A percentile compares a stretch with the other conserved stretches of the same genome.
Conservation (phyloP, 1,140 invertebrate genomes). For the Zeugodacus cucurbitae region DNA sequence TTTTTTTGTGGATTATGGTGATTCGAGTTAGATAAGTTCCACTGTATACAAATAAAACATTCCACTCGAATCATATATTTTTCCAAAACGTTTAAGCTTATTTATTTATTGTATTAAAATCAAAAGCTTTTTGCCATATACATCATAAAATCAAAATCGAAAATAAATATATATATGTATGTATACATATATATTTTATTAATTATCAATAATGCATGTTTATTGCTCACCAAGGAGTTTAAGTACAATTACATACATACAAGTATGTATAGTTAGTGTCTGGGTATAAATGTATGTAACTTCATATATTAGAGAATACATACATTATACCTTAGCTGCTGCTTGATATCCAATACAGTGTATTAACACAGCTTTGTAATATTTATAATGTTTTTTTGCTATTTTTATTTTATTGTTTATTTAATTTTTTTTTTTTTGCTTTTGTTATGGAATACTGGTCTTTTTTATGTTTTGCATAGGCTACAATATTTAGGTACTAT, state of each 20-base stretch:
- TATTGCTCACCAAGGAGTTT: background rate
- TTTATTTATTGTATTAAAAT: conserved; percentile 31
- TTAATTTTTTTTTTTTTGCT: background rate
- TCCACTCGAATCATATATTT: background rate
- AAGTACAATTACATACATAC: conserved; percentile 27
- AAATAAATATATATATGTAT: conserved; percentile 5
- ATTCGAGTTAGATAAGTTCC: too few species aligned
- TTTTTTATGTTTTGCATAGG: conserved; percentile 24
- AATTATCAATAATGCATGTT: background rate
- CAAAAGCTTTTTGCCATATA: conserved; percentile 6
- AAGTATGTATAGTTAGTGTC: background rate
- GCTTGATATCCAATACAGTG: background rate
- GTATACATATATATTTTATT: background rate
- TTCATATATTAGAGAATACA: background rate
- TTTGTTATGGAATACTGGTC: conserved; percentile 16
- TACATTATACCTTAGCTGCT: background rate
- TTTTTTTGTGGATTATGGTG: too few species aligned
- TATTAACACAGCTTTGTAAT: background rate
- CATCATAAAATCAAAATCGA: conserved; percentile 10
- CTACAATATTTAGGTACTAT: conserved; percentile 38
- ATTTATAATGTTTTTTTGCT: background rate
- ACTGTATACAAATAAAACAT: background rate
- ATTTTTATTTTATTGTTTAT: background rate
- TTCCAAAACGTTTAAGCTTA: conserved; percentile 10
- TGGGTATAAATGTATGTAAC: background rate